phyloP scores from a whole-genome alignment of 2,113 vertebrate species.

The Microcebus griseorufus region DNA sequence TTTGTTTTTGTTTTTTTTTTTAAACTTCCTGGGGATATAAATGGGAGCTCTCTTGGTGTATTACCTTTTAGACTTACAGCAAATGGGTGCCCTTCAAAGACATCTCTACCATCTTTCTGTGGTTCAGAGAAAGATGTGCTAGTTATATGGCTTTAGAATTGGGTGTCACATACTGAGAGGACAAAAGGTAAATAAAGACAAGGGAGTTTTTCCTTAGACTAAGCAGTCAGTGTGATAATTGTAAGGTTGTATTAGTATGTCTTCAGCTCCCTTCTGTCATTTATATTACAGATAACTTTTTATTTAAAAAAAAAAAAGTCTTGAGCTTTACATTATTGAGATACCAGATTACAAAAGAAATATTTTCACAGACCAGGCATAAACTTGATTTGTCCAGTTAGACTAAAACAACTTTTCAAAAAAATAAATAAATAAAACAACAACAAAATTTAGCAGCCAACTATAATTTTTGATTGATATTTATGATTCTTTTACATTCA shows the following conservation, averaged over 20 bases:
- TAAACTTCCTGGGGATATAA: neutral
- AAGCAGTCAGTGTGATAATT: neutral
- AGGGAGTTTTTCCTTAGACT: neutral
- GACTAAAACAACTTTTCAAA: neutral
- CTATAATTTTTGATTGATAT: neutral
- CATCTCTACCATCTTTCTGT: conserved; percentile 63
- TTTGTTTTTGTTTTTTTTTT: conserved; percentile 48
- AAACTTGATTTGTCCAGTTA: conserved; percentile 20
- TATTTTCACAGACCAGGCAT: neutral
- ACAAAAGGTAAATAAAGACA: neutral
- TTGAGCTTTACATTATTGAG: conserved; percentile 34
- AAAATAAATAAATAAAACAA: no score
- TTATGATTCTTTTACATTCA: neutral
- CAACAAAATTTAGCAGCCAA: neutral
- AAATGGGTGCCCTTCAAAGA: neutral
- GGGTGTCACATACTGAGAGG: neutral
- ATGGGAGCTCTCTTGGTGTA: conserved; percentile 31
- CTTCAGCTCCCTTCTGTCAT: conserved; percentile 42
- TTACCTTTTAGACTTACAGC: neutral
- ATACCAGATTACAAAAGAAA: conserved; percentile 28
- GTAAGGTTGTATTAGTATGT: neutral
- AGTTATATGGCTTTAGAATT: conserved; percentile 25
- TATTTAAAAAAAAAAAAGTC: neutral
- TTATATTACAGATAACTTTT: conserved; percentile 33
- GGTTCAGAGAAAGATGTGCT: conserved; percentile 63